A percentile compares a stretch with the other conserved stretches of the same genome.
These are phyloP conservation scores for Bovichtus variegatus DNA, from an alignment of 2,797 vertebrate genomes.

Conservation along the genomic window DNA sequence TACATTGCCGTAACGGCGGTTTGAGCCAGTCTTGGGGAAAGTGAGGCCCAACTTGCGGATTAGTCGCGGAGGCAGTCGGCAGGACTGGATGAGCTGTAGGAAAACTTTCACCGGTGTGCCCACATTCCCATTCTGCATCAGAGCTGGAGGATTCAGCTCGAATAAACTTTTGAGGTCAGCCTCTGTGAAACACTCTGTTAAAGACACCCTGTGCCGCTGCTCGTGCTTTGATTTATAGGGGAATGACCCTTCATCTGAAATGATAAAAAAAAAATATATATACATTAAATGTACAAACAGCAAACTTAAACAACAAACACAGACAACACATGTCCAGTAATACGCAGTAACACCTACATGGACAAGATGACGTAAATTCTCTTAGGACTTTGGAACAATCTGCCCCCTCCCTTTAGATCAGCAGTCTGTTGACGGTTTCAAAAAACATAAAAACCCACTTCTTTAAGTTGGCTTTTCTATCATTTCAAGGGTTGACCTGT, in stretches of 20 bases:
- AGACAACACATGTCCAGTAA: background rate
- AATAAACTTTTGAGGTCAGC: conserved; percentile 87
- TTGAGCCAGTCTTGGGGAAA: conserved; percentile 91
- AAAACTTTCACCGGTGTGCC: conserved; percentile 92
- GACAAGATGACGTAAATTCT: background rate
- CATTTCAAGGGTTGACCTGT: no score
- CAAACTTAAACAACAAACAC: background rate
- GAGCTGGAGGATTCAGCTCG: conserved; percentile 92
- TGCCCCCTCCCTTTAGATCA: no score
- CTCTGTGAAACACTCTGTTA: conserved; percentile 82
- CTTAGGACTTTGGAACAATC: no score
- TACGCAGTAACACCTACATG: background rate
- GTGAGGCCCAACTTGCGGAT: conserved; percentile 92
- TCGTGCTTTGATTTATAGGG: conserved; percentile 86
- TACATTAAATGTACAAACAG: background rate
- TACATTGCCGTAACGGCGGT: conserved; percentile 92
- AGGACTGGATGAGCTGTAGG: conserved; percentile 93
- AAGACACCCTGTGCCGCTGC: conserved; percentile 66
- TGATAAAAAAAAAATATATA: background rate
- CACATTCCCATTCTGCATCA: conserved; percentile 95
- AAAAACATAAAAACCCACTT: no score
- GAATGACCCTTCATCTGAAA: conserved; percentile 80
- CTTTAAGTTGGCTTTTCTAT: no score
- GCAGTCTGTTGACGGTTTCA: no score
- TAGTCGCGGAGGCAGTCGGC: conserved; percentile 91